Evolutionary conservation across 1,140 invertebrate genomes (phyloP), one percentile per base, ranked within the genome.

Genomic region (Calliopsis andreniformis): DNA sequence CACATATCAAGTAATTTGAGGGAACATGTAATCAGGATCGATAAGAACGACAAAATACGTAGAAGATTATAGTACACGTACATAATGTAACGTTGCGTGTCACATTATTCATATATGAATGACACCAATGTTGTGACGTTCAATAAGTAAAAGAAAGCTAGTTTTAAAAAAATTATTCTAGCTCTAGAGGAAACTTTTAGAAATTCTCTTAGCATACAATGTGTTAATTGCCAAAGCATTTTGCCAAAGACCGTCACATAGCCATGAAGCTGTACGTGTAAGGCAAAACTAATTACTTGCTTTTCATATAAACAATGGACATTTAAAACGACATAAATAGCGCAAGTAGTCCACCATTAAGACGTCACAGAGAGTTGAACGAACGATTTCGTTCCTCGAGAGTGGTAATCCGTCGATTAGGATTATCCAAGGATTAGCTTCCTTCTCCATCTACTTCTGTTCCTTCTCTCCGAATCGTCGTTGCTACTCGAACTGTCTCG

Each of bases 391-490:
- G 69, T 72, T 53, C 58, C 53, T 18, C 30, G 32, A n/a, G 55
- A 72, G 28, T 55, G 51, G 61, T 81, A 69, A 82, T 75, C 78
- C 56, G 77, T 87, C 85, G 78, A 87, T 87, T 87, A 81, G 84
- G 85, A 87, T 87, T 86, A 87, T 87, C 83, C 82, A 61, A 51
- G 59, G 82, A 87, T 87, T 86, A 87, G 66, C 64, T 78, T 68
- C 61, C 53, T 58, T 16, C 18, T 55, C 77, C 72, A 58, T 80
- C 72, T 84, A 64, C 64, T 76, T 71, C 61, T 8, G 23, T 80
- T 81, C 45, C 10, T 43, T 55, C 32, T 51, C 68, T 51, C 25
- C 20, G 25, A 66, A 66, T 35, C 35, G 25, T 25, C 25, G 39
- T 43, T 16, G 23, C 43, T 14, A 25, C 47, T 62, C 47, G 64